Base-by-base conservation (phyloP, 2,888 invertebrate species). In the Agrotis clavis region DNA sequence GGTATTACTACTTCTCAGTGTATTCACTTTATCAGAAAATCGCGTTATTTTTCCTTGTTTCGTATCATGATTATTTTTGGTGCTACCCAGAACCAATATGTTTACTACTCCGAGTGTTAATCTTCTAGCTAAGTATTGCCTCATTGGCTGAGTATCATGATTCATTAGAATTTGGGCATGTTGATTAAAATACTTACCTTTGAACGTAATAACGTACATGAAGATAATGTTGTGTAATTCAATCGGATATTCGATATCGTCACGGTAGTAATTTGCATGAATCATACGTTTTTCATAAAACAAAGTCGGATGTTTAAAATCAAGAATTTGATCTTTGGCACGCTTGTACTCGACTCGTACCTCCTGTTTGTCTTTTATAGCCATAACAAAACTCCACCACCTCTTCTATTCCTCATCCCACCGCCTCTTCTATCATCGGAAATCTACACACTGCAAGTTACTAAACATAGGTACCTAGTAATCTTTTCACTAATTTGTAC, bases 181-280 rank as follows among this genome's bases (percentile, higher is more conserved):
- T 50, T 45, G 66, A 71, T 48, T 63, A 54, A 16, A 60, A 41
- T 41, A 45, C 18, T 18, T 64, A 67, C 21, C 30, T 72, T 50
- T 57, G 45, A n/a, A 35, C 50, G 19, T 73, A 47, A 57, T 47
- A 57, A 14, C 18, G 21, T 59, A 45, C 21, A 21, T 35, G 76
- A 18, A 67, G 51, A 51, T 76, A 73, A 76, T 47, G 51, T 73
- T 76, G 68, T 59, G 68, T 67, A 67, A 73, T 59, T 67, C 59
- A 35, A 35, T 47, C 45, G 45, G 18, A 64, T 35, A 67, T 75
- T 51, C 18, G 50, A 2, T 50, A 50, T 47, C 50, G 16, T 21
- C 21, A 75, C n/a, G 45, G 51, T 54, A 54, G 14, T 35, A 25
- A 41, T 41, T 41, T 41, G 41, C 25, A 41, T 41, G 47, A 67